Evolutionary conservation across 2,797 vertebrate species (phyloP).

Genomic region (Rhincodon typus): DNA sequence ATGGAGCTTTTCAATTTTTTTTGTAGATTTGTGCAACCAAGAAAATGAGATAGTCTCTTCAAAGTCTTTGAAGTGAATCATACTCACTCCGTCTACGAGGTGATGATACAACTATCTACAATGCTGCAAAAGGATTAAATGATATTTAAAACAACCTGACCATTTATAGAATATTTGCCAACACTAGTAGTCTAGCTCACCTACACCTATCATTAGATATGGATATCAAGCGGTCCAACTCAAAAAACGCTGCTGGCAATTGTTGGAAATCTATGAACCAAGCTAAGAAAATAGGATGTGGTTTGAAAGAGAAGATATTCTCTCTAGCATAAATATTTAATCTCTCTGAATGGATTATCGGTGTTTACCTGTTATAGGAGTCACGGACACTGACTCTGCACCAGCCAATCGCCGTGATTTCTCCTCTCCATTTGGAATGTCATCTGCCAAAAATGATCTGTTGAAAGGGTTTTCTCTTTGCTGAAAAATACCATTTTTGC

Average conservation of each 20-base stretch:
- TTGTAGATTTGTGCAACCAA: background rate
- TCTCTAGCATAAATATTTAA: background rate
- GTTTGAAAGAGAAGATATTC: background rate
- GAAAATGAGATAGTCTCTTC: background rate
- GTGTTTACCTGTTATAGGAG: conserved; percentile 56
- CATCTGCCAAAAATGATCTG: conserved; percentile 44
- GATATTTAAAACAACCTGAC: background rate
- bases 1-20: background rate
- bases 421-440: conserved; percentile 42
- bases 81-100: background rate
- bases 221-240: background rate
- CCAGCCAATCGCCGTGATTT: conserved; percentile 43
- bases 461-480: conserved; percentile 82
- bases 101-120: background rate
- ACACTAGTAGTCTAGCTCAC: background rate
- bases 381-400: conserved; percentile 44
- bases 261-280: background rate
- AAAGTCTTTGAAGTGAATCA: background rate
- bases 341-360: background rate
- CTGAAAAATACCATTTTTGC: no score
- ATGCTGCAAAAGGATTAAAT: background rate
- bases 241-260: background rate
- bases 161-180: background rate
- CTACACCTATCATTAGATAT: background rate
- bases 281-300: background rate